Percentiles rank a stretch among this genome's conserved stretches.
Evolutionary conservation across 2,113 vertebrate genomes (phyloP).

Genomic region (Ursus arctos): DNA sequence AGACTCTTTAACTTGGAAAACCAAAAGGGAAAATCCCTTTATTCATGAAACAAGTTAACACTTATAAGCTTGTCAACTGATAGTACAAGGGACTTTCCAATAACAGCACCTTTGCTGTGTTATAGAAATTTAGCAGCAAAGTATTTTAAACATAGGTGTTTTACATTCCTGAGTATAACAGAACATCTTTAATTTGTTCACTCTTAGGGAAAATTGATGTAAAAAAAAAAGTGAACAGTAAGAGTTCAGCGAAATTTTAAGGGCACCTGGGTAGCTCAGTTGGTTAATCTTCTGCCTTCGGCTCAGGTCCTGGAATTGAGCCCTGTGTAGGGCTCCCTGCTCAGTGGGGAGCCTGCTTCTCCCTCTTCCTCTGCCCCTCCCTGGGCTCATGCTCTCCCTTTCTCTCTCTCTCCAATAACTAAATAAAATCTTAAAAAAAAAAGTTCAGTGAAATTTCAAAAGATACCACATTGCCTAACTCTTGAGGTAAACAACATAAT

Average conservation of each 20-base stretch:
- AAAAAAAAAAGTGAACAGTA: neutral
- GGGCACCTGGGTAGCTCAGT: too few species aligned
- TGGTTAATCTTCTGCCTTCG: too few species aligned
- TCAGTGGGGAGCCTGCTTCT: neutral
- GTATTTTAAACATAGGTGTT: neutral
- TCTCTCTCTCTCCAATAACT: too few species aligned
- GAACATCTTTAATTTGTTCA: neutral
- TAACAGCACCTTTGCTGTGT: neutral
- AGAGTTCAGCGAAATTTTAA: neutral
- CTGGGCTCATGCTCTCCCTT: too few species aligned
- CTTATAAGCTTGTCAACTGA: neutral
- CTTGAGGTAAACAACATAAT: neutral
- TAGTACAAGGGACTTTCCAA: conserved; percentile 44
- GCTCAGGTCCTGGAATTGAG: too few species aligned
- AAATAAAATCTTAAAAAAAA: neutral
- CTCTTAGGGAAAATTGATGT: neutral
- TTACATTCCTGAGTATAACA: neutral
- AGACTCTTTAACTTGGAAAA: neutral
- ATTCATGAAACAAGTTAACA: neutral
- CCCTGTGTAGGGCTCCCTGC: too few species aligned
- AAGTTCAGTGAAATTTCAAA: neutral
- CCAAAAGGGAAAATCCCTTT: neutral
- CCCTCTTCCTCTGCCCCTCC: neutral
- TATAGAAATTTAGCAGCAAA: conserved; percentile 1
- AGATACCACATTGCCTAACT: neutral